Evolutionary conservation across 2,113 vertebrate species (phyloP), one percentile per base, ranked within the genome.

Genomic region (Stegastes partitus): DNA sequence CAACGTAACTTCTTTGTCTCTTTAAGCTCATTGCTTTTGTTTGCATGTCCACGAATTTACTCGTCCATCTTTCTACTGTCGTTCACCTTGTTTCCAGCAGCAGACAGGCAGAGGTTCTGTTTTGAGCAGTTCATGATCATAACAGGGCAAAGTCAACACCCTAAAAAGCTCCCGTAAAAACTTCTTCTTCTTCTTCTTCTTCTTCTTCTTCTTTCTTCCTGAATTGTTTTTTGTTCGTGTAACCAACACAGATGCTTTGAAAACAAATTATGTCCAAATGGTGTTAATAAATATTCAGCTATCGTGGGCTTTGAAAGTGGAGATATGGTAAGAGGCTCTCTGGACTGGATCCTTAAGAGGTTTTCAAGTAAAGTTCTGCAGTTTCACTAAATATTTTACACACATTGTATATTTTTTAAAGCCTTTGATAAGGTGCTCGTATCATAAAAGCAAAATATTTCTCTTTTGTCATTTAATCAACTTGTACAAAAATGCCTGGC

Each of bases 331-430:
- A 79, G 80, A 81, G 74, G 79, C 70, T 82, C 86, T 83, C 55
- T 81, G 74, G 86, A 90, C 83, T 69, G 82, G 78, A 85, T 89
- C 81, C 80, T 79, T 68, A 67, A 64, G 53, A 79, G 82, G 86
- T 66, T 85, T 63, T 47, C 9, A 74, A 66, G 74, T 92, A 56
- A 58, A 69, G 82, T 54, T 84, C 82, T 89, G 88, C 85, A 83
- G 82, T 85, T 93, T 89, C 86, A 87, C 89, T 90, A 84, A 77
- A 89, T 90, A 90, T 94, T 93, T 93, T 94, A 82, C 92, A 93
- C 76, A 90, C 89, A 93, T 91, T 93, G 89, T 93, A 88, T 93
- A 90, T 93, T 94, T 93, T 93, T 90, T 87, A 85, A 94, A 87
- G 82, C 92, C 82, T 89, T 91, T 87, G 74, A 85, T 69, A 72